Evolutionary conservation across 2,113 vertebrate species (phyloP).

Genomic region (Raphicerus campestris): DNA sequence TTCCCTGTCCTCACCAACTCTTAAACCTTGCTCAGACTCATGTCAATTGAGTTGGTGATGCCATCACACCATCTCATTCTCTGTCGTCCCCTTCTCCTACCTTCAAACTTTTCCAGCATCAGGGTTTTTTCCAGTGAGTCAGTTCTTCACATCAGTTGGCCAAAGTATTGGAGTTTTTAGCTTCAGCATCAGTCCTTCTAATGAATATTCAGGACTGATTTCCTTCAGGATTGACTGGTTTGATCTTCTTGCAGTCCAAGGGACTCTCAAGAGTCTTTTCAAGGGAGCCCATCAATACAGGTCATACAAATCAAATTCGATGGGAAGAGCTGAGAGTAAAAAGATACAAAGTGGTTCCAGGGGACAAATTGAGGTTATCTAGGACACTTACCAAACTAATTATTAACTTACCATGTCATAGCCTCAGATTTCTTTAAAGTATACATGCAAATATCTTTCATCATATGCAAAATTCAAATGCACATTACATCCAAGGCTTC

Average conservation of each 20-base stretch:
- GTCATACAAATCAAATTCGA: background rate
- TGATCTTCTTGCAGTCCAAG: background rate
- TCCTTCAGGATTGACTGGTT: background rate
- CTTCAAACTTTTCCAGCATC: background rate
- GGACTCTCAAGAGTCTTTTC: background rate
- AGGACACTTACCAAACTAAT: background rate
- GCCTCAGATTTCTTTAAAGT: background rate
- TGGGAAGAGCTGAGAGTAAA: background rate
- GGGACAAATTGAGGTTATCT: background rate
- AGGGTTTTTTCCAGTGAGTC: background rate
- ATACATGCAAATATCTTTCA: background rate
- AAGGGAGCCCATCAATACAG: background rate
- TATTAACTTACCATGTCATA: background rate
- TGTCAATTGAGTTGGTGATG: background rate
- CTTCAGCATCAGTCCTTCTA: background rate
- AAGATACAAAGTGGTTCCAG: background rate
- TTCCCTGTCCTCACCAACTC: background rate
- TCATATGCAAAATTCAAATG: background rate
- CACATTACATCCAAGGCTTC: background rate
- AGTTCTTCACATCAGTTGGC: background rate
- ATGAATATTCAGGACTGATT: background rate
- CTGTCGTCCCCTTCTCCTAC: accelerated
- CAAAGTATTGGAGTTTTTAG: background rate
- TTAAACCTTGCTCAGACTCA: background rate
- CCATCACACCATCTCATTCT: background rate